phyloP scores from a whole-genome alignment of 1,140 invertebrate species.

The Macrosteles quadrilineatus region DNA sequence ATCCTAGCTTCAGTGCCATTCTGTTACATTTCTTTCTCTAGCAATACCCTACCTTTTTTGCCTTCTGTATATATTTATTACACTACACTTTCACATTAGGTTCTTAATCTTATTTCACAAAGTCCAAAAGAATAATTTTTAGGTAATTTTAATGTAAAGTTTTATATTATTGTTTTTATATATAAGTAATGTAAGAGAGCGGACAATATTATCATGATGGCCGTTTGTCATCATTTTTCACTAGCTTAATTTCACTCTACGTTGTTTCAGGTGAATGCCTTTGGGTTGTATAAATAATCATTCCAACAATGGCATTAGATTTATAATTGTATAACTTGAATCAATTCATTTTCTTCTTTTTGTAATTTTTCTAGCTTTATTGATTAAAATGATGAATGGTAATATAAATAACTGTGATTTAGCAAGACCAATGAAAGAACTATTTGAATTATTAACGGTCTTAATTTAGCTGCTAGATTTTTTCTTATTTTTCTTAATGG shows the following conservation, averaged over 20 bases:
- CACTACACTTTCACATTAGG: background rate
- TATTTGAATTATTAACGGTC: too few species aligned
- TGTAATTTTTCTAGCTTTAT: too few species aligned
- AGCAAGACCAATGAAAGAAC: too few species aligned
- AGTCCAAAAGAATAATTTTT: background rate
- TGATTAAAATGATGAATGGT: too few species aligned
- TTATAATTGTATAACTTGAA: too few species aligned
- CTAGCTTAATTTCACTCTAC: background rate
- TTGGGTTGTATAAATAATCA: too few species aligned
- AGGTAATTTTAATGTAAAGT: conserved; percentile 21
- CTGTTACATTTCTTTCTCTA: background rate
- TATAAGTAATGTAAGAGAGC: background rate
- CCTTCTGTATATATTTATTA: background rate
- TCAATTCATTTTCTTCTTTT: too few species aligned
- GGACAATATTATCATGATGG: background rate
- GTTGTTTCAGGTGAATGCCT: background rate
- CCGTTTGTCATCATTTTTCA: background rate
- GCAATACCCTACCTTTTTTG: conserved; percentile 1
- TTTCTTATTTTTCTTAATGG: too few species aligned
- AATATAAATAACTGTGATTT: too few species aligned
- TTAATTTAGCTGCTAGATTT: too few species aligned
- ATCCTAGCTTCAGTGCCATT: background rate
- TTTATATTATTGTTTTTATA: conserved; percentile 21
- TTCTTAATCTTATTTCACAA: background rate
- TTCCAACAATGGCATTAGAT: too few species aligned